These are phyloP conservation scores for Prochilodus magdalenae DNA, from an alignment of 2,113 vertebrate genomes.

Conservation along the genomic window DNA sequence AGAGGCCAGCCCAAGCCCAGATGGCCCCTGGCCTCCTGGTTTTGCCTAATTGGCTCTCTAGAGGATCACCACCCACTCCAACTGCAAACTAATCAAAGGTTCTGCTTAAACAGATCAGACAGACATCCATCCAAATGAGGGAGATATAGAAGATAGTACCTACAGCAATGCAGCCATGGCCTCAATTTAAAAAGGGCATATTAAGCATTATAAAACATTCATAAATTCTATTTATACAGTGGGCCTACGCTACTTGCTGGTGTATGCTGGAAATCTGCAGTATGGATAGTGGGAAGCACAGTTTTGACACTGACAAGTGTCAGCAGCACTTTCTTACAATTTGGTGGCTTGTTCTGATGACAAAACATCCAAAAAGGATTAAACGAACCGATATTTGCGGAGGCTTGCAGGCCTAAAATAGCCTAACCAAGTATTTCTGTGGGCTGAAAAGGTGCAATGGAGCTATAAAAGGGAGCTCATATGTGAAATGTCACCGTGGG, in stretches of 20 bases:
- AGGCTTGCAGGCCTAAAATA: background rate
- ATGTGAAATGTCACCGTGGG: constrained; percentile 11
- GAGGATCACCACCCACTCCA: constrained; percentile 63
- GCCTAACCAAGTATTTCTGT: background rate
- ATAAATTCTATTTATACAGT: background rate
- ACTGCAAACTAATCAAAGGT: constrained; percentile 67
- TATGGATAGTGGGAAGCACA: background rate
- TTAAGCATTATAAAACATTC: background rate
- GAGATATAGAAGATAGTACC: background rate
- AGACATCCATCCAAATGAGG: constrained; percentile 37
- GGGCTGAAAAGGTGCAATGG: background rate
- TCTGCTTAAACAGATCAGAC: constrained; percentile 57
- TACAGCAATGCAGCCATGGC: background rate
- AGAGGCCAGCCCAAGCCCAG: constrained; percentile 41
- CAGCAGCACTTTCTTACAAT: background rate
- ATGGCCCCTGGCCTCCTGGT: constrained; percentile 62
- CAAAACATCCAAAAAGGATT: background rate
- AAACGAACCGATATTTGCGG: background rate
- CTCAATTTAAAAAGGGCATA: constrained; percentile 18
- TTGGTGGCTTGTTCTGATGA: background rate
- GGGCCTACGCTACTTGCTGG: background rate
- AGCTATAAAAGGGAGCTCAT: background rate
- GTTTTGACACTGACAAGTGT: background rate
- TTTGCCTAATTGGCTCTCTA: constrained; percentile 70
- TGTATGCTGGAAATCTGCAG: background rate